A percentile compares a stretch with the other conserved stretches of the same genome.
Evolutionary conservation across 2,113 vertebrate genomes (phyloP).

Genomic region (Phyllopteryx taeniolatus): DNA sequence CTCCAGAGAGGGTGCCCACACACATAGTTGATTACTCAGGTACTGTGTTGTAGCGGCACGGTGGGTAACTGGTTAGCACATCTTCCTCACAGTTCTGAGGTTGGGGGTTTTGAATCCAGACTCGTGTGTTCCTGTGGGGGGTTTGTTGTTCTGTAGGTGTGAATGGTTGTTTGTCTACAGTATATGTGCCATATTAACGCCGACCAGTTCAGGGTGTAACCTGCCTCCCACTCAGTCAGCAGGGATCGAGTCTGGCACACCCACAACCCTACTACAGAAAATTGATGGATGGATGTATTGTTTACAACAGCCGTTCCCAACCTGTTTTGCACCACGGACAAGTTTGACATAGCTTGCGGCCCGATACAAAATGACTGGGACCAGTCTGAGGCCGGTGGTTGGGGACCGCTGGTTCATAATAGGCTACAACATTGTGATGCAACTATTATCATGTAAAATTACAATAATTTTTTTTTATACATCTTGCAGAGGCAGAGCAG

Average conservation of each 20-base stretch:
- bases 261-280: too few species aligned
- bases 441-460: not conserved
- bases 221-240: too few species aligned
- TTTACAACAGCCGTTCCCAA: too few species aligned
- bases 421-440: not conserved
- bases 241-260: too few species aligned
- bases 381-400: too few species aligned
- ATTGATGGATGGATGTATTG: too few species aligned
- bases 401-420: not conserved
- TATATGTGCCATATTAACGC: too few species aligned
- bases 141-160: not conserved
- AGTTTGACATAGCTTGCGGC: too few species aligned
- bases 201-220: too few species aligned
- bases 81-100: not conserved
- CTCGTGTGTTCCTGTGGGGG: not conserved
- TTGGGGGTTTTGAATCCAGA: not conserved
- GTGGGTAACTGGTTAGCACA: not conserved
- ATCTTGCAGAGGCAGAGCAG: slow-evolving; percentile 86
- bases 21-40: slow-evolving; percentile 99
- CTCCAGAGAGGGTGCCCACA: slow-evolving; percentile 95
- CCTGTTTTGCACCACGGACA: too few species aligned
- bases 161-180: too few species aligned
- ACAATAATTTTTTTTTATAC: slow-evolving; percentile 25
- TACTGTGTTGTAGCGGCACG: slow-evolving; percentile 34
- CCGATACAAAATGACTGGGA: too few species aligned